Evolutionary conservation across 2,113 vertebrate species (phyloP), one percentile per base, ranked within the genome.

Genomic region (Mobula birostris): DNA sequence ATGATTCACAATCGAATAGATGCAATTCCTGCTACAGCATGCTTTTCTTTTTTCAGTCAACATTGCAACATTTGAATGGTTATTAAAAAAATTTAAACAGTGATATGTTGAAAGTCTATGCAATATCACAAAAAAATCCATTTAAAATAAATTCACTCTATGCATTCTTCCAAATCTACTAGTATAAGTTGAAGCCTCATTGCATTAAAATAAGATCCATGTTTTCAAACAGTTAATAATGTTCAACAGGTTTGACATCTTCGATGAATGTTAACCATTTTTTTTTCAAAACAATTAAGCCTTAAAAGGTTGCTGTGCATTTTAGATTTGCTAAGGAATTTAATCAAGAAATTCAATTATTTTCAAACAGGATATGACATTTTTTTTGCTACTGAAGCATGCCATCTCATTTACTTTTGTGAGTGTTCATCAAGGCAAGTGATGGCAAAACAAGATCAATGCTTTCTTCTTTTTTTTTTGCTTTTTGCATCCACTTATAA

Each of bases 291-390:
- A 32, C 29, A 63, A 88, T 88, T 66, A 63, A 66, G 58, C 61
- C 58, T 48, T 90, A 14, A 79, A 68, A 90, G 61, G 14, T 2
- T 56, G 24, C 12, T 74, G 40, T 76, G 70, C 91, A 74, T 74
- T 93, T 74, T 74, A 72, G 90, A n/a, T 92, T 21, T 36, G n/a
- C 9, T 40, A 40, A 93, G 40, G 36, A 76, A 74, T 56, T 93
- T 93, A 93, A 76, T 93, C 70, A 93, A 93, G 70, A 74, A 74
- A 93, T 74, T 93, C 8, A 76, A 93, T 74, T 93, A 56, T 93
- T 93, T 93, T 76, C 24, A 93, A 76, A 72, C 24, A 36, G 72
- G 24, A 56, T 56, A 32, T 48, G 68, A 56, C 90, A 92, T 29
- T 4, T 56, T 29, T 40, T 29, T 93, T 74, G 68, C 36, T 48